These are phyloP conservation scores for Sitodiplosis mosellana DNA, from an alignment of 1,140 invertebrate genomes.

Conservation along the genomic window DNA sequence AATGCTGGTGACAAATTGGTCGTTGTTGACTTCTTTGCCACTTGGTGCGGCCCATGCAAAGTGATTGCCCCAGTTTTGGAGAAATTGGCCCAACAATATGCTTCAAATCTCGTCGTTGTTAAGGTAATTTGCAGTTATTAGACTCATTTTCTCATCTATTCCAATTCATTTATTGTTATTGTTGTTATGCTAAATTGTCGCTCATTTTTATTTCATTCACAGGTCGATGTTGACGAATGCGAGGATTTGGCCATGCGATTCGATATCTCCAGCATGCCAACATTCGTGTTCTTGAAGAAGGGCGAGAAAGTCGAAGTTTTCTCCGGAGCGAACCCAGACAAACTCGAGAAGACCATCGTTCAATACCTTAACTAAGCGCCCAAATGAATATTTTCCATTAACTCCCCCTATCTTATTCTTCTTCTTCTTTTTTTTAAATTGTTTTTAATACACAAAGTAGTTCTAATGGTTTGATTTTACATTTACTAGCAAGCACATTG, in stretches of 20 bases:
- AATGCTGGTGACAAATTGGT: constrained; percentile 69
- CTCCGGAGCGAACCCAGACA: constrained; percentile 60
- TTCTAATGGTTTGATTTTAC: no score
- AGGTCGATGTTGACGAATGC: constrained; percentile 83
- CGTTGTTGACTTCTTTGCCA: constrained; percentile 65
- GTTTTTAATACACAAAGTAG: no score
- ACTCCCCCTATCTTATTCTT: no score
- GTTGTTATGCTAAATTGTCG: background rate
- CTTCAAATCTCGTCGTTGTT: constrained; percentile 31
- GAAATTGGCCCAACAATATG: constrained; percentile 35
- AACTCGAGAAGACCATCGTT: constrained; percentile 42
- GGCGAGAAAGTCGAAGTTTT: constrained; percentile 48
- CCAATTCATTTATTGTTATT: no score
- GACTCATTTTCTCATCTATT: background rate
- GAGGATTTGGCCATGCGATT: constrained; percentile 67
- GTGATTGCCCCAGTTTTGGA: constrained; percentile 69
- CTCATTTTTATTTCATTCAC: constrained; percentile 16
- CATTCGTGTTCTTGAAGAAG: constrained; percentile 78
- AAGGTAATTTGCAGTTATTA: constrained; percentile 26
- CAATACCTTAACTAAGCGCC: constrained; percentile 30
- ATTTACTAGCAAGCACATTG: no score
- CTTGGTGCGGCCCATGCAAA: constrained; percentile 87
- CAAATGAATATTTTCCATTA: background rate
- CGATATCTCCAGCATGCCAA: constrained; percentile 77
- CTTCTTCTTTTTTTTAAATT: no score